Evolutionary conservation across 2,797 vertebrate species (phyloP), one percentile per base, ranked within the genome.

Genomic region (Spondyliosoma cantharus): DNA sequence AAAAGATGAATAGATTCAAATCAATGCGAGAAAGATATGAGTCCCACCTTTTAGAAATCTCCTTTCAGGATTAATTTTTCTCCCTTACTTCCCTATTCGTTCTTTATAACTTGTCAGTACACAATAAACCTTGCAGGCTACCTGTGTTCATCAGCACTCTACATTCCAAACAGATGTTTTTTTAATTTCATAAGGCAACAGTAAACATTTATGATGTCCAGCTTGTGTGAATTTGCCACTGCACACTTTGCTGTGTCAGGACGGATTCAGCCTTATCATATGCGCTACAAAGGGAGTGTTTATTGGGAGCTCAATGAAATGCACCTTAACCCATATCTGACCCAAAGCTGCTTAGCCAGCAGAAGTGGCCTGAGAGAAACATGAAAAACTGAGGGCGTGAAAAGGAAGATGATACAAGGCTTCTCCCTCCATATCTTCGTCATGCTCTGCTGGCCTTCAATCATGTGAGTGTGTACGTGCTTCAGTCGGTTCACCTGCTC

Each of bases 211-310:
- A 76, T 22, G 53, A 68, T 73, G 50, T 75, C 62, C 25, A 9
- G 64, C 60, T 78, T 45, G 61, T 73, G 67, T 63, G 64, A 62
- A 46, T 78, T 77, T 63, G 13, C 69, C 19, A 7, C 63, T 3
- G 54, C 52, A 19, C 56, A 58, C 74, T 50, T 60, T 84, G 85
- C 88, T 78, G 83, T 43, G 37, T 88, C 84, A 87, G 79, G 66
- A 29, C 29, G 24, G 49, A 42, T 63, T 64, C 11, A 7, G 56
- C 64, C 53, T 54, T 13, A 61, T 78, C 85, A 74, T 74, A 72
- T 61, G 62, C 5, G 0, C 71, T 27, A 76, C 64, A 77, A 73
- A 72, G 80, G 29, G 50, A 37, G 37, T 1, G 56, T 75, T 83
- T 75, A 85, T 78, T 66, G 63, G 53, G 19, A 53, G n/a, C 54